Base-by-base conservation (phyloP, 2,888 invertebrate genomes). In the Conistra vaccinii region DNA sequence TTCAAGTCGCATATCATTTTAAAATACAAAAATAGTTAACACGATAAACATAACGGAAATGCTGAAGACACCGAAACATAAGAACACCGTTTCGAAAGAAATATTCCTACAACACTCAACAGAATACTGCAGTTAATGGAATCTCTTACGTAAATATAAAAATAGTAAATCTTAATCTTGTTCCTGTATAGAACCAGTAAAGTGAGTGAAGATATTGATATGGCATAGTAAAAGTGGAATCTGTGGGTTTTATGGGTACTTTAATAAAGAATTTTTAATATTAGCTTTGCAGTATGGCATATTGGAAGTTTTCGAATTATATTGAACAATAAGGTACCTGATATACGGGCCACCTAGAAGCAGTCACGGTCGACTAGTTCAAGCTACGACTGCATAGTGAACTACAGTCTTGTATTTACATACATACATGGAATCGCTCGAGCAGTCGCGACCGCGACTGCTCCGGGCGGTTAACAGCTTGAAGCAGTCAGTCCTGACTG, bases 191-290 rank as follows among this genome's bases (percentile, higher is more conserved):
- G 1, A 53, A 42, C 23, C 32, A 45, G 12, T 23, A 45, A 45
- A 74, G 5, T 26, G 45, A 39, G 26, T 73, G 14, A 62, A 45
- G 17, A 55, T 75, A 75, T 48, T 74, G 23, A 45, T 45, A 73
- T 26, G 14, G 26, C 26, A 48, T 48, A 48, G 55, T 48, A 57
- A 57, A 74, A 35, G 9, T 9, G 12, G 35, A 55, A 57, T 42
- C 39, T n/a, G 17, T n/a, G 29, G 29, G 48, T 57, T 63, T 53
- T 45, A 53, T 53, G 12, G 32, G 32, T 26, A 53, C 42, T 61
- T 32, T 39, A 23, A 12, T 17, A 53, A 73, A 42, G 29, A 60
- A 53, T 73, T 69, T 48, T 58, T 58, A 20, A 39, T 58, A 39
- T 42, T 14, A n/a, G 29, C 35, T 58, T 51, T 72, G n/a, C 20